phyloP scores from a whole-genome alignment of 2,113 vertebrate genomes.

The Grallaria varia region DNA sequence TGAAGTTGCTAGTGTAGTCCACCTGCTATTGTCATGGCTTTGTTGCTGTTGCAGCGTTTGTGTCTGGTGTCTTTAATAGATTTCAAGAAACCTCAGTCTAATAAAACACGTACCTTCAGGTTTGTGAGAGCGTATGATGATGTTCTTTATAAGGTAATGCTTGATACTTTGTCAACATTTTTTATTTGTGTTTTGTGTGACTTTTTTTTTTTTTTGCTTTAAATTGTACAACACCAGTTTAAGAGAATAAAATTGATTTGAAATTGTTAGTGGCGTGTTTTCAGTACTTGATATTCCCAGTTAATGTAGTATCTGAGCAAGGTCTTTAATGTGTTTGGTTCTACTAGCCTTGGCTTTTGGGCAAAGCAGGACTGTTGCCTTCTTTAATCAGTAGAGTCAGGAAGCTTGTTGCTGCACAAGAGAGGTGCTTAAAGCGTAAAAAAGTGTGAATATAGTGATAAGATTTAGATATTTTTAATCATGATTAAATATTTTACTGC shows the following conservation, averaged over 20 bases:
- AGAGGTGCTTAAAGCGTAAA: background rate
- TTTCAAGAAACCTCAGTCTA: constrained; percentile 46
- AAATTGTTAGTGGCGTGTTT: constrained; percentile 46
- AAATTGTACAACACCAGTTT: constrained; percentile 58
- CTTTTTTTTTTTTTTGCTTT: constrained; percentile 30
- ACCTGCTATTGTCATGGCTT: constrained; percentile 31
- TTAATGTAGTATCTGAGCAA: rapidly evolving
- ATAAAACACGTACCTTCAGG: constrained; percentile 36
- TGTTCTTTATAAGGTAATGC: constrained; percentile 40
- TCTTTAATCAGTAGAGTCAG: background rate
- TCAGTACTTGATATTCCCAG: background rate
- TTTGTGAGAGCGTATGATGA: constrained; percentile 17
- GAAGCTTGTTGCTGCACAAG: background rate
- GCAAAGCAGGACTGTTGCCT: background rate
- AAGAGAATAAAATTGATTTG: constrained; percentile 75
- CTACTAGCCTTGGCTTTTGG: background rate
- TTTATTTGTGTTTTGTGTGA: constrained; percentile 64
- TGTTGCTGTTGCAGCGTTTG: constrained; percentile 43
- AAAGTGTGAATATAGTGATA: background rate
- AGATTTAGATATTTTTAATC: background rate
- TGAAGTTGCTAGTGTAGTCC: constrained; percentile 1
- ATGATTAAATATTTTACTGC: background rate
- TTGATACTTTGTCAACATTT: constrained; percentile 38
- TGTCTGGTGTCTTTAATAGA: constrained; percentile 51
- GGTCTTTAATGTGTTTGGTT: background rate